Base-by-base conservation (phyloP, 2,113 vertebrate species). In the Brachypteracias leptosomus region DNA sequence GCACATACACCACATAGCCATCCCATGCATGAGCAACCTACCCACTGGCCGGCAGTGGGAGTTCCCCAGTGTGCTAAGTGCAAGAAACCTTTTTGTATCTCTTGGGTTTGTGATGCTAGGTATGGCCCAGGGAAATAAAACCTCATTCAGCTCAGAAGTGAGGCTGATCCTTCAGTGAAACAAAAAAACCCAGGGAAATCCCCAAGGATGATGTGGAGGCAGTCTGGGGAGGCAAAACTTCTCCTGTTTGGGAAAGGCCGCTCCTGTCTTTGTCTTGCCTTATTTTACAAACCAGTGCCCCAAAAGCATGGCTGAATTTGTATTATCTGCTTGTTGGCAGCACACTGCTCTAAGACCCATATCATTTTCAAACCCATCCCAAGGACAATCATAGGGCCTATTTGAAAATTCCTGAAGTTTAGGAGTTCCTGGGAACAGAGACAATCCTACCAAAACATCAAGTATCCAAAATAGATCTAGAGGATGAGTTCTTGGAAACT, bases 1-100 rank as follows among this genome's bases (percentile, higher is more conserved):
- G 42, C 13, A 42, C 28, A 54, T 0, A 0, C 16, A 2, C 38
- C 5, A 2, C 36, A n/a, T 26, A 19, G 18, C 18, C 3, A 4
- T 16, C 24, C n/a, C 62, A 13, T 20, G 28, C 24, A 21, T 2
- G 31, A 44, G 24, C 0, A 0, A 51, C 29, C 44, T 42, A 55
- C 19, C n/a, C 5, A 2, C 10, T 22, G 26, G 51, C n/a, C 70
- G 67, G 73, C 73, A 65, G 49, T 4, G 2, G 47, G 8, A 26
- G 5, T 5, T 42, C n/a, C 52, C 61, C 21, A 7, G 20, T 4
- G 11, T 58, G 29, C 46, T 44, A 46, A 57, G 13, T 38, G 20
- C 1, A 28, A 59, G 71, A 82, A 76, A 63, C 13, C 7, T 35
- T 46, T 88, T 68, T 70, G 49, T 38, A 77, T 8, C 20, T 73